phyloP scores from a whole-genome alignment of 2,797 vertebrate species.

The Epinephelus malabaricus region DNA sequence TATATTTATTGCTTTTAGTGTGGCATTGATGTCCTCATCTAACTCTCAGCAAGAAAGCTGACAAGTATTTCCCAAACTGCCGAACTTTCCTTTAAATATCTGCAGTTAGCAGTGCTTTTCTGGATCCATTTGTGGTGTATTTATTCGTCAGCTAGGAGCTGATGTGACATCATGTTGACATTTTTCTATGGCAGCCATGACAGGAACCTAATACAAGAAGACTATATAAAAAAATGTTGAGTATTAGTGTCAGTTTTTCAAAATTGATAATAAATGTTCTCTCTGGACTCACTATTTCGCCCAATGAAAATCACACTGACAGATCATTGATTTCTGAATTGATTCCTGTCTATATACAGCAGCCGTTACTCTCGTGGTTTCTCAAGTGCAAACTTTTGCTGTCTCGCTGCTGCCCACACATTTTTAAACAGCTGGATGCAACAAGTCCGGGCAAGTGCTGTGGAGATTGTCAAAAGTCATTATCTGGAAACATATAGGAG shows the following conservation, averaged over 20 bases:
- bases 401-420: slow-evolving; percentile 11
- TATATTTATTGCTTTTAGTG: background rate
- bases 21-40: background rate
- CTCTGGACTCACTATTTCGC: slow-evolving; percentile 4
- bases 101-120: background rate
- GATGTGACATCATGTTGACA: slow-evolving; percentile 2
- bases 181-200: background rate
- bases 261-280: slow-evolving; percentile 4
- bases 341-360: slow-evolving; percentile 35
- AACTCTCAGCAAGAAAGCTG: background rate
- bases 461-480: slow-evolving; percentile 21
- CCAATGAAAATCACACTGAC: slow-evolving; percentile 2
- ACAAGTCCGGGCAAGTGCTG: slow-evolving; percentile 28
- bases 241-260: slow-evolving; percentile 1
- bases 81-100: background rate
- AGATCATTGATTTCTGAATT: slow-evolving; percentile 35
- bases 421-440: slow-evolving; percentile 29
- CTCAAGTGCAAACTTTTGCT: slow-evolving; percentile 2
- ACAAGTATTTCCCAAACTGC: background rate
- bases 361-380: slow-evolving; percentile 13
- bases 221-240: background rate
- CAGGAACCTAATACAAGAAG: background rate
- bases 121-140: background rate
- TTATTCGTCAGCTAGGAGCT: background rate
- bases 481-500: slow-evolving; percentile 1